A percentile compares a stretch with the other conserved stretches of the same genome.
These are phyloP conservation scores for Platichthys flesus DNA, from an alignment of 2,113 vertebrate genomes.

Conservation along the genomic window DNA sequence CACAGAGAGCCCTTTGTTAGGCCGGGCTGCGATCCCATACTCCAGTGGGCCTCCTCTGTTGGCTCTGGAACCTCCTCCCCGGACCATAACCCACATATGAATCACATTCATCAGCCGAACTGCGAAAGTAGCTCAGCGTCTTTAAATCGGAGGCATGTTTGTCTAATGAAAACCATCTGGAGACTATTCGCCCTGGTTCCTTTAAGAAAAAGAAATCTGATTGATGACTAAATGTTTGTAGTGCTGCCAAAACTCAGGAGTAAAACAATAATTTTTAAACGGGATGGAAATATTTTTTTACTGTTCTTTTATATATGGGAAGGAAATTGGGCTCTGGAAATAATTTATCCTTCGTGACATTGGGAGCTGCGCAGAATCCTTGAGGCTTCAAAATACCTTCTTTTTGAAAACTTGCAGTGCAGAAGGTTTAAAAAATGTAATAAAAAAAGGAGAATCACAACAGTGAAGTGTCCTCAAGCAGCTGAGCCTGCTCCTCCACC, in stretches of 20 bases:
- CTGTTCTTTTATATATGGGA: background rate
- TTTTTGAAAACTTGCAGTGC: background rate
- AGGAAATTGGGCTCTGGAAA: background rate
- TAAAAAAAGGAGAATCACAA: background rate
- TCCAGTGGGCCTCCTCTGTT: slow-evolving; percentile 19
- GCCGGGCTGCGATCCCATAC: slow-evolving; percentile 41
- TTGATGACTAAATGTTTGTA: background rate
- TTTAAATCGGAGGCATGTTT: slow-evolving; percentile 10
- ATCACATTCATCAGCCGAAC: background rate
- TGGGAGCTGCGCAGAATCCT: background rate
- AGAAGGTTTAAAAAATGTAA: background rate
- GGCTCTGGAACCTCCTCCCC: slow-evolving; percentile 14
- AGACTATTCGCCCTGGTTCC: background rate
- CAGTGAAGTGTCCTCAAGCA: slow-evolving; percentile 21
- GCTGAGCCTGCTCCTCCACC: background rate
- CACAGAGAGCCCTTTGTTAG: slow-evolving; percentile 71
- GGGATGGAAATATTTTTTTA: too few relatives aligned
- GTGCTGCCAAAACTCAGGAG: background rate
- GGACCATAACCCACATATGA: background rate
- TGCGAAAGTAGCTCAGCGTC: background rate
- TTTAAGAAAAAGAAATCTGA: background rate
- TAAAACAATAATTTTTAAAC: background rate
- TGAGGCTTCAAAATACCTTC: background rate
- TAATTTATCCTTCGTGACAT: background rate
- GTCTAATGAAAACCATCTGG: background rate